Percentiles rank a stretch among this genome's conserved stretches.
These are phyloP conservation scores for Rhabditoides inermis DNA, from an alignment of 2,888 invertebrate species.

Conservation along the genomic window DNA sequence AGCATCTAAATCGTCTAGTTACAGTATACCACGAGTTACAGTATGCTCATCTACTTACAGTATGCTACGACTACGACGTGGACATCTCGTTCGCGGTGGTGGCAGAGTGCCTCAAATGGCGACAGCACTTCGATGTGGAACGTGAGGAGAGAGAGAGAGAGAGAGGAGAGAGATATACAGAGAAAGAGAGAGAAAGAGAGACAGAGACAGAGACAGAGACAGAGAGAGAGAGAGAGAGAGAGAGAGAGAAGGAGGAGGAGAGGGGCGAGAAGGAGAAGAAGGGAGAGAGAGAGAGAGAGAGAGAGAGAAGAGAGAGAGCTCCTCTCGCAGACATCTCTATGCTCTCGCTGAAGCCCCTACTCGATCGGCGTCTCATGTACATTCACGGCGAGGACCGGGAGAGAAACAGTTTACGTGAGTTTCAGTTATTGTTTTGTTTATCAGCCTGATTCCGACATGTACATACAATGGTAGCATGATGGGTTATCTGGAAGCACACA, in stretches of 20 bases:
- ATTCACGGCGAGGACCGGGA: slow-evolving; percentile 37
- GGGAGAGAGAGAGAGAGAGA: not conserved
- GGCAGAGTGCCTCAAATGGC: slow-evolving; percentile 44
- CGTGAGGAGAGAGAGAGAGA: slow-evolving; percentile 13
- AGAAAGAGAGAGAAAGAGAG: slow-evolving; percentile 1
- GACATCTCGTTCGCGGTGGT: slow-evolving; percentile 39
- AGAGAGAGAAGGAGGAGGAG: slow-evolving; percentile 34
- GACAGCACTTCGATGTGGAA: slow-evolving; percentile 33
- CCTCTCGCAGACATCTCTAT: slow-evolving; percentile 37
- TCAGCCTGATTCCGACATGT: too few species aligned
- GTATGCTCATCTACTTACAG: too few species aligned
- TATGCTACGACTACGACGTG: slow-evolving; percentile 31
- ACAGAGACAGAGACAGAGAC: slow-evolving; percentile 11
- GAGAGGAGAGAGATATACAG: not conserved
- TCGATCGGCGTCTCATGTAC: slow-evolving; percentile 38
- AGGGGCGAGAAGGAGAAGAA: slow-evolving; percentile 19
- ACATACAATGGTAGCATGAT: too few species aligned
- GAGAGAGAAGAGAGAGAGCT: not conserved
- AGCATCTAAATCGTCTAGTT: too few species aligned
- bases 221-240: slow-evolving; percentile 40
- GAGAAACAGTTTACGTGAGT: slow-evolving; percentile 31
- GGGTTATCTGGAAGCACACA: too few species aligned
- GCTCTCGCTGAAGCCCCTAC: slow-evolving; percentile 26
- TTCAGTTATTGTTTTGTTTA: not conserved
- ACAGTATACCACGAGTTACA: too few species aligned